Percentiles rank a stretch among this genome's conserved stretches.
Conservation (phyloP, 2,797 vertebrate species). For the Darevskia mixta region DNA sequence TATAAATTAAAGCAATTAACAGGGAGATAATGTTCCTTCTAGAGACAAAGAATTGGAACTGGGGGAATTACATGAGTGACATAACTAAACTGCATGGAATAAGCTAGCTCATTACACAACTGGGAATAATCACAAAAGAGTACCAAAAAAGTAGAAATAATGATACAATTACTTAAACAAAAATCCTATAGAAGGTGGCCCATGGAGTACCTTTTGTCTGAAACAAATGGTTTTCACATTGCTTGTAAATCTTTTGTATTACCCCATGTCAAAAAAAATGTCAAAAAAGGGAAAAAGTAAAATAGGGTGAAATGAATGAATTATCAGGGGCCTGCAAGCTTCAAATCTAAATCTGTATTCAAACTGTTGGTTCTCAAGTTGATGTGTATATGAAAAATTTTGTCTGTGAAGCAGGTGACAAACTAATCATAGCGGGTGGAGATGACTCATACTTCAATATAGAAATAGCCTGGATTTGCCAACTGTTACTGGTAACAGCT, state of each 20-base stretch:
- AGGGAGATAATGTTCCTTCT: constrained; percentile 4
- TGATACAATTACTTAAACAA: not conserved
- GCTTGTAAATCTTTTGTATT: not conserved
- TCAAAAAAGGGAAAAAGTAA: not conserved
- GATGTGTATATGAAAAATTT: constrained; percentile 1
- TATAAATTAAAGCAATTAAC: constrained; percentile 40
- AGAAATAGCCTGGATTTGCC: not conserved
- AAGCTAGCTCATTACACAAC: not conserved
- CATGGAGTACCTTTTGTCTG: not conserved
- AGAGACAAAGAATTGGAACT: not conserved
- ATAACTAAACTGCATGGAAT: not conserved
- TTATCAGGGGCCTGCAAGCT: not conserved
- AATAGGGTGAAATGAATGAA: not conserved
- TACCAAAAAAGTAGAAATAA: not conserved
- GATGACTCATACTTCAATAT: not conserved
- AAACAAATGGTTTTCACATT: not conserved
- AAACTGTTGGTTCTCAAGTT: not conserved
- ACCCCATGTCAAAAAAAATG: not conserved
- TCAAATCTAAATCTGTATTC: not conserved
- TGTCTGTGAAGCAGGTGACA: constrained; percentile 2
- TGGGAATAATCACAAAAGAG: not conserved
- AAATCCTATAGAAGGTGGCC: not conserved
- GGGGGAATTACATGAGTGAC: not conserved
- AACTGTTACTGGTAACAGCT: not conserved
- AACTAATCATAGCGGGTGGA: not conserved